Evolutionary conservation across 2,797 vertebrate genomes (phyloP).

Genomic region (Salarias fasciatus): DNA sequence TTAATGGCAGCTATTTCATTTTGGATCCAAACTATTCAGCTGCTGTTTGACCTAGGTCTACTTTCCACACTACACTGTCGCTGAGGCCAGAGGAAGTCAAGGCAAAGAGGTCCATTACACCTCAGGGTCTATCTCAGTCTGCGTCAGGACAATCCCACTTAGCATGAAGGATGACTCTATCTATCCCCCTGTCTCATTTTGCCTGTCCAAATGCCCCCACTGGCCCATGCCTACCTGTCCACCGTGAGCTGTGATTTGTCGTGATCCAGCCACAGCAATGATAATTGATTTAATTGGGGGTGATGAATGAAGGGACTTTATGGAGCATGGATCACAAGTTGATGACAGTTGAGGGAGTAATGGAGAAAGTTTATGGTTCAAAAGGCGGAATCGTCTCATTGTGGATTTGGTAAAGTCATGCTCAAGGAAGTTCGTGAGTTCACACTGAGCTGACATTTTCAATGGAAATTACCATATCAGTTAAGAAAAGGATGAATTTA

Average conservation of each 20-base stretch:
- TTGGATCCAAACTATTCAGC: slow-evolving; percentile 65
- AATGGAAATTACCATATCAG: slow-evolving; percentile 46
- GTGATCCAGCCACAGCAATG: slow-evolving; percentile 63
- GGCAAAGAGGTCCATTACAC: slow-evolving; percentile 80
- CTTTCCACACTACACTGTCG: slow-evolving; percentile 45
- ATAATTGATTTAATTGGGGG: slow-evolving; percentile 81
- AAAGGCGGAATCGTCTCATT: slow-evolving; percentile 56
- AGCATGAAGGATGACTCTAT: slow-evolving; percentile 82
- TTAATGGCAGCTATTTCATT: slow-evolving; percentile 66
- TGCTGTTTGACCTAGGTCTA: slow-evolving; percentile 69
- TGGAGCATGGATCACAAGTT: slow-evolving; percentile 78
- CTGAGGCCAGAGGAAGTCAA: slow-evolving; percentile 78
- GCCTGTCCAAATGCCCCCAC: slow-evolving; percentile 69
- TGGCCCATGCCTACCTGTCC: slow-evolving; percentile 63
- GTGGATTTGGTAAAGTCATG: slow-evolving; percentile 58
- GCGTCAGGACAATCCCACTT: slow-evolving; percentile 79
- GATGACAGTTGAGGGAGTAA: slow-evolving; percentile 67
- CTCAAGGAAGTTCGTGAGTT: slow-evolving; percentile 32
- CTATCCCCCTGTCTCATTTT: slow-evolving; percentile 74
- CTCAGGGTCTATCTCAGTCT: slow-evolving; percentile 75
- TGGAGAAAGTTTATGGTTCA: slow-evolving; percentile 75
- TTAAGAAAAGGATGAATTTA: no score
- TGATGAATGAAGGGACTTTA: slow-evolving; percentile 72
- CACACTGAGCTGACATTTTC: slow-evolving; percentile 28
- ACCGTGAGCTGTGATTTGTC: slow-evolving; percentile 72